phyloP scores from a whole-genome alignment of 2,113 vertebrate species.

The Cololabis saira region DNA sequence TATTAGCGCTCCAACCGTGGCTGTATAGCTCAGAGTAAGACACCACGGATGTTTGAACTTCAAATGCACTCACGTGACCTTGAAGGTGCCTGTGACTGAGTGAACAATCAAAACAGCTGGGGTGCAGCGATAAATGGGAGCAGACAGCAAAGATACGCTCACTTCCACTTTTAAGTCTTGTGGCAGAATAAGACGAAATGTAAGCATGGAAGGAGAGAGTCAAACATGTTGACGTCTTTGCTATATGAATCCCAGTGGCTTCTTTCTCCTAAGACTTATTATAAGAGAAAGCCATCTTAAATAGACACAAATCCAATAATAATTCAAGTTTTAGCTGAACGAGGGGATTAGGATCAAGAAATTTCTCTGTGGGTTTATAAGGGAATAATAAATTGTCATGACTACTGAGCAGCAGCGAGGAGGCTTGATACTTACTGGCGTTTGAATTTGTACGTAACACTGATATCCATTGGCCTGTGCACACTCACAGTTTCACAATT shows the following conservation, averaged over 20 bases:
- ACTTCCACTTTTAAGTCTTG: conserved; percentile 14
- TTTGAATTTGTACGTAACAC: conserved; percentile 38
- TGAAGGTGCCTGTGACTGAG: no score
- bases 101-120: conserved; percentile 5
- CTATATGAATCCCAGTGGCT: conserved; percentile 11
- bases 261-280: conserved; percentile 18
- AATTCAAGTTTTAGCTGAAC: conserved; percentile 50
- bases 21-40: background rate
- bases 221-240: conserved; percentile 3
- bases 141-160: conserved; percentile 21
- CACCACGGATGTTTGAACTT: background rate
- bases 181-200: conserved; percentile 11
- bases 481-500: conserved; percentile 35
- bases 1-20: background rate
- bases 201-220: conserved; percentile 20
- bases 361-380: conserved; percentile 45
- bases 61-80: conserved; percentile 33
- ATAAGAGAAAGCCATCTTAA: conserved; percentile 32
- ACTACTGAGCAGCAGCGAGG: conserved; percentile 27
- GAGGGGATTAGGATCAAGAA: conserved; percentile 42
- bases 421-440: conserved; percentile 30
- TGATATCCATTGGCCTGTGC: conserved; percentile 6
- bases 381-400: conserved; percentile 38
- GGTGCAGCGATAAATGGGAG: background rate
- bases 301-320: conserved; percentile 52